Conservation (phyloP, 2,888 invertebrate genomes). For the Eretmocerus hayati region DNA sequence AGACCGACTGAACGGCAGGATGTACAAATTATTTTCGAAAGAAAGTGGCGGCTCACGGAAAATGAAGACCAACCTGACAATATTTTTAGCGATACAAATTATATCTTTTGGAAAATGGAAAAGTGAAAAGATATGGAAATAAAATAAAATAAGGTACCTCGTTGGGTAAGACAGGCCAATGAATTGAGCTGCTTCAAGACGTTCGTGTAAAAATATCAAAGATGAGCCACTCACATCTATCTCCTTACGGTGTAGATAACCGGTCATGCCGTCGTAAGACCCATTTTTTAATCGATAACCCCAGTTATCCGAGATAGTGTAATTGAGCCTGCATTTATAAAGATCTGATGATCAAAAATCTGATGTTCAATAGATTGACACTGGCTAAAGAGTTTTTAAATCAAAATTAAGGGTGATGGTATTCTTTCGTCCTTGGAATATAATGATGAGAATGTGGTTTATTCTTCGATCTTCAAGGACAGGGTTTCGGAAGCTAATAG, state of each 20-base stretch:
- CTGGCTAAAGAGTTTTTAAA: too few relatives aligned
- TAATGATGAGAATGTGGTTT: too few relatives aligned
- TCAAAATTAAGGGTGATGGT: too few relatives aligned
- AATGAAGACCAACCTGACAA: conserved; percentile 50
- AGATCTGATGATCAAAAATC: too few relatives aligned
- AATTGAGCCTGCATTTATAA: conserved; percentile 31
- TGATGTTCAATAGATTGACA: too few relatives aligned
- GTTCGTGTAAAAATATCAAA: conserved; percentile 54
- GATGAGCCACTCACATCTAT: conserved; percentile 46
- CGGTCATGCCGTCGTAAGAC: conserved; percentile 40
- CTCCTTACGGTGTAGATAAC: conserved; percentile 36
- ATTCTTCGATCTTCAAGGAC: too few relatives aligned
- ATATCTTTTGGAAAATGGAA: too few relatives aligned
- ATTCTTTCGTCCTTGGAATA: too few relatives aligned
- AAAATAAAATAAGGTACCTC: too few relatives aligned
- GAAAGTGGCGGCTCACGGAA: conserved; percentile 68
- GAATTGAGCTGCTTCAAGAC: conserved; percentile 58
- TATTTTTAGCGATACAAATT: too few relatives aligned
- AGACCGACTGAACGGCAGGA: conserved; percentile 58
- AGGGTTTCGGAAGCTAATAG: too few relatives aligned
- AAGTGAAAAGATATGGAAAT: too few relatives aligned
- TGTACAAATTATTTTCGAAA: conserved; percentile 64
- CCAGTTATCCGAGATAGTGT: conserved; percentile 33
- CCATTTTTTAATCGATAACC: conserved; percentile 40
- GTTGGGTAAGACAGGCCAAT: conserved; percentile 49